Evolutionary conservation across 92 coral and sea anemone genomes (phyloP).

Genomic region (Epizoanthus fatuus): DNA sequence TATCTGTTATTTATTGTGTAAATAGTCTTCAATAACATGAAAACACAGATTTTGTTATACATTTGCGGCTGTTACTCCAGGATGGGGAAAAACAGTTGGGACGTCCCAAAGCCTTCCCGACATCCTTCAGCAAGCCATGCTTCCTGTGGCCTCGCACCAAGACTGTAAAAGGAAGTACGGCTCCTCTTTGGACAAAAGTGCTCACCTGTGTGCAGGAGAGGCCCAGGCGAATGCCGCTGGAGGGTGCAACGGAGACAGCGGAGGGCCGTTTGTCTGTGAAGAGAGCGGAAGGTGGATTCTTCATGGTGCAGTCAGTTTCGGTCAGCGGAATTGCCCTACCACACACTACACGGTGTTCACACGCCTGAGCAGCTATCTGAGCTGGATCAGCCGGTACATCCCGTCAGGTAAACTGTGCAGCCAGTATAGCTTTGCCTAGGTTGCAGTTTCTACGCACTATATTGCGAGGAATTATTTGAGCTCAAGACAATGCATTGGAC

Average conservation of each 20-base stretch:
- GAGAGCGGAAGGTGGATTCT: conserved; percentile 77
- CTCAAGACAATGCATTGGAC: too few species aligned
- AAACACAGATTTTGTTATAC: too few species aligned
- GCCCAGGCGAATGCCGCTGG: conserved; percentile 69
- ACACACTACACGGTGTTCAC: conserved; percentile 80
- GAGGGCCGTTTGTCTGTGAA: conserved; percentile 80
- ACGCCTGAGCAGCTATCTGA: conserved; percentile 58
- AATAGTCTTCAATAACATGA: not conserved
- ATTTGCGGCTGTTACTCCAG: not conserved
- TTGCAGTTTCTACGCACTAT: too few species aligned
- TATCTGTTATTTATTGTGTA: not conserved
- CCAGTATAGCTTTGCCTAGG: too few species aligned
- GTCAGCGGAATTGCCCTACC: conserved; percentile 67
- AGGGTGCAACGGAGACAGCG: conserved; percentile 84
- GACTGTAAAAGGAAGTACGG: conserved; percentile 68
- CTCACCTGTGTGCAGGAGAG: conserved; percentile 82
- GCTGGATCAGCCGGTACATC: conserved; percentile 67
- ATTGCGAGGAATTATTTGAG: too few species aligned
- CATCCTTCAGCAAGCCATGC: conserved; percentile 76
- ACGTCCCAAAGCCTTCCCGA: conserved; percentile 59
- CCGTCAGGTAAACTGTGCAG: not conserved
- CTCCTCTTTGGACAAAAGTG: conserved; percentile 46
- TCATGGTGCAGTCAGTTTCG: conserved; percentile 88
- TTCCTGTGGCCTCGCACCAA: conserved; percentile 70
- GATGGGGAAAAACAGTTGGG: conserved; percentile 79